These are phyloP conservation scores for Pectinophora gossypiella DNA, from an alignment of 1,140 invertebrate species.

Conservation along the genomic window DNA sequence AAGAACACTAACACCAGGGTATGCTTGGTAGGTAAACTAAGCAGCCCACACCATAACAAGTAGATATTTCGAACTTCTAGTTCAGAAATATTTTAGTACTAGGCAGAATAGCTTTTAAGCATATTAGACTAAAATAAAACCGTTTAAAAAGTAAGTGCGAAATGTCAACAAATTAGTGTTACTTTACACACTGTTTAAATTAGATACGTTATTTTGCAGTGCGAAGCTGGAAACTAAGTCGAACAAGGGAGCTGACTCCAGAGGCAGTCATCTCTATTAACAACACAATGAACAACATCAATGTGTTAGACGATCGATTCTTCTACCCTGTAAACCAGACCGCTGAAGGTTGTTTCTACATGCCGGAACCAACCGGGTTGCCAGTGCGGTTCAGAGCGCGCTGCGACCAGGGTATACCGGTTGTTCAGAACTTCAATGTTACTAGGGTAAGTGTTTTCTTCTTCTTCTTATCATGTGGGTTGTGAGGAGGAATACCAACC, in stretches of 20 bases:
- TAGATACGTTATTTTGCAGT: constrained; percentile 43
- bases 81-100: too few species aligned
- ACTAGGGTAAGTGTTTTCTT: constrained; percentile 23
- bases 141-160: too few species aligned
- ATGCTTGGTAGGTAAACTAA: too few species aligned
- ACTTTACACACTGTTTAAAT: not conserved
- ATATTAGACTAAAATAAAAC: too few species aligned
- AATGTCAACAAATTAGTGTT: too few species aligned
- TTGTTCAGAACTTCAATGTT: constrained; percentile 33
- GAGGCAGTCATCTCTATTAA: constrained; percentile 29
- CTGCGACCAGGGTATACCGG: constrained; percentile 34
- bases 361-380: constrained; percentile 26
- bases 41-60: too few species aligned
- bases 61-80: too few species aligned
- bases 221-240: constrained; percentile 51
- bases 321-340: constrained; percentile 29
- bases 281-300: constrained; percentile 22
- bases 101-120: too few species aligned
- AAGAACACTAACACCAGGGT: too few species aligned
- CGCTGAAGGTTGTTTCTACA: constrained; percentile 46
- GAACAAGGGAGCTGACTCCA: constrained; percentile 22
- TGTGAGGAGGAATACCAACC: too few species aligned
- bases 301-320: constrained; percentile 44
- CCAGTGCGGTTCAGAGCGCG: constrained; percentile 37
- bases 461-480: too few species aligned